Percentiles rank a stretch among this genome's conserved stretches.
These are phyloP conservation scores for Balaeniceps rex DNA, from an alignment of 2,113 vertebrate genomes.

Conservation along the genomic window DNA sequence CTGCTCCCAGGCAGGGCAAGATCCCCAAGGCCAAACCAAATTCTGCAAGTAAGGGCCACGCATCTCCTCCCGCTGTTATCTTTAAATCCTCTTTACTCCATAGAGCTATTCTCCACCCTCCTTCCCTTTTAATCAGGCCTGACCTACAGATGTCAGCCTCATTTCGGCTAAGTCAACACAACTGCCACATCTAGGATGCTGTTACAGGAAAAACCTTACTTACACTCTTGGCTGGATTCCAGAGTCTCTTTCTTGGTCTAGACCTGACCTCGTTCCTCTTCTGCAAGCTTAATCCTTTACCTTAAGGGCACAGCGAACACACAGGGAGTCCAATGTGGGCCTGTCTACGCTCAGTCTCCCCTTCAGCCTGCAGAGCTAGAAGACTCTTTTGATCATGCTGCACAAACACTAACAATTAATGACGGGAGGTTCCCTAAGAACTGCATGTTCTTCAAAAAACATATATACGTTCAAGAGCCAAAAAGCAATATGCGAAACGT, in stretches of 20 bases:
- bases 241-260: conserved; percentile 36
- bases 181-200: conserved; percentile 41
- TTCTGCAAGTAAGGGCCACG: not conserved
- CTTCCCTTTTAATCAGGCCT: conserved; percentile 52
- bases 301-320: conserved; percentile 28
- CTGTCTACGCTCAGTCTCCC: not conserved
- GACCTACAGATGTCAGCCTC: conserved; percentile 55
- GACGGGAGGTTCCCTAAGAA: not conserved
- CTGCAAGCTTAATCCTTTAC: conserved; percentile 35
- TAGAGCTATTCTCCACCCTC: conserved; percentile 3
- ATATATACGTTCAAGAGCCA: not conserved
- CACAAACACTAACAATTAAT: not conserved
- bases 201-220: conserved; percentile 41
- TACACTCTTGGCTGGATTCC: conserved; percentile 38
- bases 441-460: not conserved
- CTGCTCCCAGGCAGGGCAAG: not conserved
- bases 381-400: not conserved
- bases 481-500: not conserved
- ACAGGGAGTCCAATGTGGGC: not conserved
- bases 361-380: not conserved
- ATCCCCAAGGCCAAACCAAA: conserved; percentile 20
- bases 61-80: not conserved
- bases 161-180: conserved; percentile 54
- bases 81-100: conserved; percentile 26
- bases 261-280: conserved; percentile 37